These are phyloP conservation scores for Drosophila nikananu DNA, from an alignment of 1,140 invertebrate genomes.

Conservation along the genomic window DNA sequence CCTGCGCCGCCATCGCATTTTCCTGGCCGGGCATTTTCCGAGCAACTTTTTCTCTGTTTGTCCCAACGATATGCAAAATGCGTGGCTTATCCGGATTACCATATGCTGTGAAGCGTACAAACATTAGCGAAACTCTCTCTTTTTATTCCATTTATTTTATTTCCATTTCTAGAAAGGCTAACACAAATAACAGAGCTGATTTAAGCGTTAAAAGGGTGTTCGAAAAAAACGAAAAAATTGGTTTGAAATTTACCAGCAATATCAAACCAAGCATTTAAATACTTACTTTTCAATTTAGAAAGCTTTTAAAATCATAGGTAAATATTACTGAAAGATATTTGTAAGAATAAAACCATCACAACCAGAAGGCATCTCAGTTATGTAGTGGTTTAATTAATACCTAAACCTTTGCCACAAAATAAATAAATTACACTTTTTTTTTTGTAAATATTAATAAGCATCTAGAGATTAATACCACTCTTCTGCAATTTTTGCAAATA, in stretches of 20 bases:
- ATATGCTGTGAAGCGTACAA: slow-evolving; percentile 48
- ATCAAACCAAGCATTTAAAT: background rate
- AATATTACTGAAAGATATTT: no score
- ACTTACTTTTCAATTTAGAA: background rate
- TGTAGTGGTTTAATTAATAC: background rate
- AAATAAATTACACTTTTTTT: background rate
- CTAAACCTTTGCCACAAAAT: background rate
- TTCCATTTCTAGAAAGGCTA: background rate
- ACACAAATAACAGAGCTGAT: background rate
- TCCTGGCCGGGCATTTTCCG: slow-evolving; percentile 11
- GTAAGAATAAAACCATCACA: background rate
- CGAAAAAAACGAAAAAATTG: background rate
- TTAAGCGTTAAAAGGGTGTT: background rate
- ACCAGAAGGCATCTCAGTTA: no score
- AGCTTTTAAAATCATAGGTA: no score
- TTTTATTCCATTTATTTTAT: slow-evolving; percentile 5
- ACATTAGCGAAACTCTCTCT: slow-evolving; percentile 41
- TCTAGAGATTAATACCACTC: background rate
- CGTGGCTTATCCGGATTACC: slow-evolving; percentile 66
- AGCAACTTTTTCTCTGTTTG: slow-evolving; percentile 34
- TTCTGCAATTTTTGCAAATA: background rate
- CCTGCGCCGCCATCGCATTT: slow-evolving; percentile 1
- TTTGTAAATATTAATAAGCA: background rate
- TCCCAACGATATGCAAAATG: slow-evolving; percentile 63
- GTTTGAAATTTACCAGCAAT: background rate